These are phyloP conservation scores for Ptychodera flava DNA, from an alignment of 35 echinoderm and acorn worm genomes.

Conservation along the genomic window DNA sequence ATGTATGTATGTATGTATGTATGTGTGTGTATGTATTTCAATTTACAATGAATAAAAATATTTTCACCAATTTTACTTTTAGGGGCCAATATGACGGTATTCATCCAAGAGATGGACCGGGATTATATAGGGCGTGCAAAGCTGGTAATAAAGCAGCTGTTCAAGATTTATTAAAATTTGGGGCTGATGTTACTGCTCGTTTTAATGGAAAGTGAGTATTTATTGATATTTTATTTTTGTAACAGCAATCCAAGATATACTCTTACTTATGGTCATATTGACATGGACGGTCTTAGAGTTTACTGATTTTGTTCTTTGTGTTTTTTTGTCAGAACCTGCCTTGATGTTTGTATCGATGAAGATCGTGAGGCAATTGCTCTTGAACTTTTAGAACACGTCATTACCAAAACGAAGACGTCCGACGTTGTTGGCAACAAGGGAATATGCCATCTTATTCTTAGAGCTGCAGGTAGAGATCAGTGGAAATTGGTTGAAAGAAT, in stretches of 20 bases:
- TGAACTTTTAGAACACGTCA: not conserved
- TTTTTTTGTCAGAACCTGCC: not conserved
- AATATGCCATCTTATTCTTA: not conserved
- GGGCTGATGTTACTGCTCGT: not conserved
- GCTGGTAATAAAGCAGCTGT: not conserved
- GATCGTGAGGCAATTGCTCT: not conserved
- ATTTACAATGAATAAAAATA: too few relatives aligned
- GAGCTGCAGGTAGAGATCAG: not conserved
- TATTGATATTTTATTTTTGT: too few relatives aligned
- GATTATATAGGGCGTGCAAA: not conserved
- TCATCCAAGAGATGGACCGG: not conserved
- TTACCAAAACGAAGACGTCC: not conserved
- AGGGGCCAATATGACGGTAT: not conserved
- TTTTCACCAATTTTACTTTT: too few relatives aligned
- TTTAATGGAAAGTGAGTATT: not conserved
- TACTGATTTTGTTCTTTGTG: too few relatives aligned
- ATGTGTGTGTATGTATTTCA: too few relatives aligned
- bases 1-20: too few relatives aligned
- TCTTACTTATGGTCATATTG: too few relatives aligned
- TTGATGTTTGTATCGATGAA: not conserved
- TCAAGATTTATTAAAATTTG: not conserved
- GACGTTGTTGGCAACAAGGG: not conserved
- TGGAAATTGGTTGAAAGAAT: not conserved
- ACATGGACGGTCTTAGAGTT: too few relatives aligned
- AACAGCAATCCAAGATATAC: too few relatives aligned